phyloP scores from a whole-genome alignment of 1,140 invertebrate genomes.

The Procambarus virginalis region DNA sequence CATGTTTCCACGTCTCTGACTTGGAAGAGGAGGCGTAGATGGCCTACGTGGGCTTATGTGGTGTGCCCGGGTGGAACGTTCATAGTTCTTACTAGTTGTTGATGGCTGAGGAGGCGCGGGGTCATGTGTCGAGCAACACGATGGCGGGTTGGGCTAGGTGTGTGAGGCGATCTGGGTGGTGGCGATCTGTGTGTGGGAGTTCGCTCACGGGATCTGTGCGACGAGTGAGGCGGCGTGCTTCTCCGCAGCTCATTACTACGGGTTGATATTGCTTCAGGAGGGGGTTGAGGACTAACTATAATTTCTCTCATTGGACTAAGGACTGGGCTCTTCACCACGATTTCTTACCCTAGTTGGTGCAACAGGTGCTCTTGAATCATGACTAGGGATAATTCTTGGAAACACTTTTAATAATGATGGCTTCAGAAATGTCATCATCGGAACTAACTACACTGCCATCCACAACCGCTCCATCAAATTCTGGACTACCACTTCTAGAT shows the following conservation, averaged over 20 bases:
- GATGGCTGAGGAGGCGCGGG: conserved; percentile 29
- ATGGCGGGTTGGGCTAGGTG: conserved; percentile 50
- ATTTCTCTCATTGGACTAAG: conserved; percentile 58
- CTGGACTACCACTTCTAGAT: conserved; percentile 66
- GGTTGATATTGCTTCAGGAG: conserved; percentile 53
- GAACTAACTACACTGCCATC: conserved; percentile 54
- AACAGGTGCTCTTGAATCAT: conserved; percentile 52
- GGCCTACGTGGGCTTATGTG: conserved; percentile 61
- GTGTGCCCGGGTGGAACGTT: conserved; percentile 45
- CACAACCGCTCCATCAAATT: conserved; percentile 33
- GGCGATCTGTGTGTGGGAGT: conserved; percentile 32
- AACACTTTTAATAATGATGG: conserved; percentile 45
- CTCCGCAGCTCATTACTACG: conserved; percentile 36
- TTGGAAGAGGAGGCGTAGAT: conserved; percentile 44
- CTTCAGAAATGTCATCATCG: conserved; percentile 60
- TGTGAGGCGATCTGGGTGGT: conserved; percentile 34
- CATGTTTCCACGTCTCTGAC: conserved; percentile 57
- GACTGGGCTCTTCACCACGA: conserved; percentile 60
- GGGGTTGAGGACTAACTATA: conserved; percentile 43
- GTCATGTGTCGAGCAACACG: conserved; percentile 37
- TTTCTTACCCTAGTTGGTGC: conserved; percentile 53
- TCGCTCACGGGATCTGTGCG: conserved; percentile 35
- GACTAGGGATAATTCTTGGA: conserved; percentile 60
- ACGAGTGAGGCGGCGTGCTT: conserved; percentile 37
- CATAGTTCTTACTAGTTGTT: conserved; percentile 45